These are phyloP conservation scores for Sebastes itinus DNA, from an alignment of 2,797 vertebrate species.

Conservation along the genomic window DNA sequence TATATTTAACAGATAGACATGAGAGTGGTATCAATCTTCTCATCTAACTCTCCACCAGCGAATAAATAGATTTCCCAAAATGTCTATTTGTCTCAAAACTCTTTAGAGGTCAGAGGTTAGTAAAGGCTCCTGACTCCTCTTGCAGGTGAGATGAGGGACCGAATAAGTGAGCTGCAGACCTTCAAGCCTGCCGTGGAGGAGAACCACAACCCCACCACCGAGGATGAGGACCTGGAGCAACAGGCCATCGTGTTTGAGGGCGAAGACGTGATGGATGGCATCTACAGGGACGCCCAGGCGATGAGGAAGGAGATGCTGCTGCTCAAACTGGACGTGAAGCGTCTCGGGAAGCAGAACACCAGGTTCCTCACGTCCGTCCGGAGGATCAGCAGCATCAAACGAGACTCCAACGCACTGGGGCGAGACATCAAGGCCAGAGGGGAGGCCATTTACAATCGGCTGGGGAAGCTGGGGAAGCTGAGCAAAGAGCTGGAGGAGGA, in stretches of 20 bases:
- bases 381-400: constrained; percentile 97
- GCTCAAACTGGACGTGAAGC: constrained; percentile 87
- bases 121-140: constrained; percentile 14
- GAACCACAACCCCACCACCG: neutral
- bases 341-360: constrained; percentile 91
- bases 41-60: neutral
- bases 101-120: neutral
- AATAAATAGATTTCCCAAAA: neutral
- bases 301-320: constrained; percentile 88
- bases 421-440: constrained; percentile 91
- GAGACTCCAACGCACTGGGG: constrained; percentile 92
- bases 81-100: neutral
- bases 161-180: constrained; percentile 86
- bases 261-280: constrained; percentile 85
- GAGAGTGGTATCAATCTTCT: no score
- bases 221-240: constrained; percentile 60
- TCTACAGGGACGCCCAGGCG: constrained; percentile 87
- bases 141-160: constrained; percentile 92
- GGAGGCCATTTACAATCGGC: constrained; percentile 87
- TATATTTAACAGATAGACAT: accelerated
- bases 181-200: constrained; percentile 31
- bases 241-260: constrained; percentile 86
- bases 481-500: constrained; percentile 82
- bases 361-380: constrained; percentile 96
- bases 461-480: constrained; percentile 83